Conservation (phyloP, 2,113 vertebrate genomes). For the Gopherus evgoodei region DNA sequence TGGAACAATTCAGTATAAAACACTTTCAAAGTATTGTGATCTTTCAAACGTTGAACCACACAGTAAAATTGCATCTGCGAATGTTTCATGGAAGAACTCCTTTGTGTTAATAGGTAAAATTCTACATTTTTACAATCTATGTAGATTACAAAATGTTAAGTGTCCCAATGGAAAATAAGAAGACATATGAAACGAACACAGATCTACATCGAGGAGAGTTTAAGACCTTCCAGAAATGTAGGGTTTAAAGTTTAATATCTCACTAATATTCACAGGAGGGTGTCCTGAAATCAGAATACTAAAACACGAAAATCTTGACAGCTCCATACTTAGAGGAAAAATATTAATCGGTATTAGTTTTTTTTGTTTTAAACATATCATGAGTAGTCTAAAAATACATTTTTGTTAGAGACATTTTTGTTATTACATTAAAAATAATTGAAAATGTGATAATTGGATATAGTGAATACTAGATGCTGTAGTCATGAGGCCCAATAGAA, state of each 20-base stretch:
- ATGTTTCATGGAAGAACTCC: not conserved
- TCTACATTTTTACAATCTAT: not conserved
- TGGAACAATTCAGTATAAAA: not conserved
- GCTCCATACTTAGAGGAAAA: not conserved
- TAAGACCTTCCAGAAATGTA: not conserved
- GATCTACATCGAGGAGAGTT: not conserved
- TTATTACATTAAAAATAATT: constrained; percentile 33
- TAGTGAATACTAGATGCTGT: not conserved
- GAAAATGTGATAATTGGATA: not conserved
- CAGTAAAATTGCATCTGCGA: not conserved
- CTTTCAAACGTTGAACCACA: not conserved
- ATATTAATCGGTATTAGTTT: not conserved
- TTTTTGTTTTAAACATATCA: no score
- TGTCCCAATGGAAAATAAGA: not conserved
- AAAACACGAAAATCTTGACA: not conserved
- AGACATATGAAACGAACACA: not conserved
- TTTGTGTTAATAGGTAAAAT: constrained; percentile 1
- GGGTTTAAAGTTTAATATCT: constrained; percentile 5
- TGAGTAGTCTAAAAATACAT: not conserved
- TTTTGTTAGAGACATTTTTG: constrained; percentile 19
- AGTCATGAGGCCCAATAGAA: not conserved
- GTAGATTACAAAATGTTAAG: not conserved
- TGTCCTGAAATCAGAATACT: not conserved
- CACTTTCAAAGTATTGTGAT: not conserved
- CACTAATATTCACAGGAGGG: not conserved